These are phyloP conservation scores for Gymnoscelis rufifasciata DNA, from an alignment of 2,888 invertebrate species.

Conservation along the genomic window DNA sequence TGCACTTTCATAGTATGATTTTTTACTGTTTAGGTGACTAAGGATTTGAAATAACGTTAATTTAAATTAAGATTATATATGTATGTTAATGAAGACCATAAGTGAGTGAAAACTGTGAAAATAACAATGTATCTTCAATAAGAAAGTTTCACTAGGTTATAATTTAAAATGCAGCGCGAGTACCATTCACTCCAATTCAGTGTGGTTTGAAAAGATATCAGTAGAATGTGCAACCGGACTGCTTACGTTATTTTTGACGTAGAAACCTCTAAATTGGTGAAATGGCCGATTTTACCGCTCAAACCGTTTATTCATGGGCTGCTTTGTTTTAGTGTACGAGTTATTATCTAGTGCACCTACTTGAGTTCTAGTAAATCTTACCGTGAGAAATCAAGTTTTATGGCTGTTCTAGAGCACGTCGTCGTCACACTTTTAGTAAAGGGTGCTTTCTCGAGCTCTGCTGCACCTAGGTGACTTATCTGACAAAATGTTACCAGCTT, in stretches of 20 bases:
- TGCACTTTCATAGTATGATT: too few species aligned
- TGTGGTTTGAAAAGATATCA: constrained; percentile 26
- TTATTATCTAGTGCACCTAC: background rate
- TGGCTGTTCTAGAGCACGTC: background rate
- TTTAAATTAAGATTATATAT: too few species aligned
- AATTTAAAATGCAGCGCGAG: constrained; percentile 17
- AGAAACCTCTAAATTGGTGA: constrained; percentile 6
- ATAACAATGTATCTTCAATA: too few species aligned
- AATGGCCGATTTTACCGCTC: constrained; percentile 5
- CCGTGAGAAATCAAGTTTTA: background rate
- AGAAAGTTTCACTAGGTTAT: background rate
- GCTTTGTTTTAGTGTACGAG: background rate
- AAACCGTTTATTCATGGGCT: background rate
- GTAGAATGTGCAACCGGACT: constrained; percentile 16
- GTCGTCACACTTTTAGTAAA: background rate
- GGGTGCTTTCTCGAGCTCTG: too few species aligned
- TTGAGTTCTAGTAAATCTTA: background rate
- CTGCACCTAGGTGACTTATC: too few species aligned
- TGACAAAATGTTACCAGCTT: too few species aligned
- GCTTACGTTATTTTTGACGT: constrained; percentile 3
- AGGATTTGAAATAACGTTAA: too few species aligned
- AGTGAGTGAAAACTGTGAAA: too few species aligned
- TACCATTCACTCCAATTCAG: constrained; percentile 22
- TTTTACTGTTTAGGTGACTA: too few species aligned
- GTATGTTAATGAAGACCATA: too few species aligned